phyloP scores from a whole-genome alignment of 2,888 invertebrate genomes.

The Fragum fragum region DNA sequence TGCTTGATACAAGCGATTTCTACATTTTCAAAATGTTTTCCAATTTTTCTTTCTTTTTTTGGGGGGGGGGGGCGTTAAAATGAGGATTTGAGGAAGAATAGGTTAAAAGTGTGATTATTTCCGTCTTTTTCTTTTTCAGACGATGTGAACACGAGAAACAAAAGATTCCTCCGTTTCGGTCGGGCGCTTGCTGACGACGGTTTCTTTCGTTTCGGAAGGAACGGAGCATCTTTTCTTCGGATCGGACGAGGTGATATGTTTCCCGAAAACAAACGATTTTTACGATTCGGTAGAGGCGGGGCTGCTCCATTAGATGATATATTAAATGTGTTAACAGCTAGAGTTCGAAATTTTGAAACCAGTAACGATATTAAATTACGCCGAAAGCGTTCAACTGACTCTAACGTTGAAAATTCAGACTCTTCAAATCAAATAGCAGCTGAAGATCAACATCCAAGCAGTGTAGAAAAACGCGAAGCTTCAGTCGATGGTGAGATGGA shows the following conservation, averaged over 20 bases:
- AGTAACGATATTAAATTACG: constrained; percentile 66
- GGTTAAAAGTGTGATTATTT: neutral
- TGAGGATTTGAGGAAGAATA: too few species aligned
- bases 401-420: constrained; percentile 15
- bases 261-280: constrained; percentile 78
- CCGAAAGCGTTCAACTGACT: constrained; percentile 68
- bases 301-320: constrained; percentile 66
- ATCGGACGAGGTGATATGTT: constrained; percentile 69
- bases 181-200: constrained; percentile 74
- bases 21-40: neutral
- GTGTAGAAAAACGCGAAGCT: constrained; percentile 67
- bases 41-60: too few species aligned
- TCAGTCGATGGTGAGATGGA: constrained; percentile 28
- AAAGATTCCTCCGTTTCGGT: constrained; percentile 77
- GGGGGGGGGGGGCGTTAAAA: too few species aligned
- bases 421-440: constrained; percentile 1
- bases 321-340: constrained; percentile 60
- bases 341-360: constrained; percentile 65
- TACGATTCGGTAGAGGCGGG: constrained; percentile 77
- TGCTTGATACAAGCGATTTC: too few species aligned
- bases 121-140: constrained; percentile 63
- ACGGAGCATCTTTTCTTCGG: constrained; percentile 71
- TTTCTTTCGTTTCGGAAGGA: constrained; percentile 74
- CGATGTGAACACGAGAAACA: constrained; percentile 60
- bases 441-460: constrained; percentile 43